Evolutionary conservation across 2,888 invertebrate genomes (phyloP).

Genomic region (Parascotia fuliginaria): DNA sequence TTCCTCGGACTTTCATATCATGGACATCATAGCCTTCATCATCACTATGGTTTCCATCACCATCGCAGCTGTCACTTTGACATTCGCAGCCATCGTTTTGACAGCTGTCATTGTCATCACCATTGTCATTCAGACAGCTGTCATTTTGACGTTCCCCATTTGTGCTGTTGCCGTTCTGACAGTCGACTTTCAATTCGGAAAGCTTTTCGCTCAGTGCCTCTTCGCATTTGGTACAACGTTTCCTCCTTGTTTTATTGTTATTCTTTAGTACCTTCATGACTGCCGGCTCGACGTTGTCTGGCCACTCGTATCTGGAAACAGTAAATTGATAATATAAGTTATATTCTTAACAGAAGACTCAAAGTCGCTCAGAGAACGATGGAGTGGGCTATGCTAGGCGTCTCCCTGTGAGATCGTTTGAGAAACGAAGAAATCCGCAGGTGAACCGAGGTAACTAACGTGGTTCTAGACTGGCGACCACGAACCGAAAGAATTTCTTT

Average conservation of each 20-base stretch:
- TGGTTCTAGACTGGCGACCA: too few relatives aligned
- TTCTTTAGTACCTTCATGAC: conserved; percentile 66
- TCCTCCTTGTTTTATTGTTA: conserved; percentile 50
- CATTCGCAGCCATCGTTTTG: not conserved
- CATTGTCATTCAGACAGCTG: conserved; percentile 36
- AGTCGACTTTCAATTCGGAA: conserved; percentile 22
- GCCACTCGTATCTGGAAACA: conserved; percentile 91
- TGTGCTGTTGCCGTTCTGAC: conserved; percentile 21
- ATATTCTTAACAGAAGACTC: too few relatives aligned
- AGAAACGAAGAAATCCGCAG: too few relatives aligned
- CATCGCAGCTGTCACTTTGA: conserved; percentile 10
- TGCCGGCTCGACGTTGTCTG: conserved; percentile 79
- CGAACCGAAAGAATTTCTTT: too few relatives aligned
- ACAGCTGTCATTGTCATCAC: conserved; percentile 11
- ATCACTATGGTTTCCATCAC: conserved; percentile 26
- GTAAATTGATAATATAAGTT: not conserved
- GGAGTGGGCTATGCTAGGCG: too few relatives aligned
- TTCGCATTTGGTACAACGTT: conserved; percentile 57
- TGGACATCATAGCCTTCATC: conserved; percentile 62
- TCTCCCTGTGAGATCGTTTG: too few relatives aligned
- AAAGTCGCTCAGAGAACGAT: too few relatives aligned
- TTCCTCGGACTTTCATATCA: conserved; percentile 88
- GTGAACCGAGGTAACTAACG: too few relatives aligned
- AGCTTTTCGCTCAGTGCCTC: conserved; percentile 24
- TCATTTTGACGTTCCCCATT: conserved; percentile 18